These are phyloP conservation scores for Macrotrachela quadricornifera DNA, from an alignment of 1,140 invertebrate genomes.

Conservation along the genomic window DNA sequence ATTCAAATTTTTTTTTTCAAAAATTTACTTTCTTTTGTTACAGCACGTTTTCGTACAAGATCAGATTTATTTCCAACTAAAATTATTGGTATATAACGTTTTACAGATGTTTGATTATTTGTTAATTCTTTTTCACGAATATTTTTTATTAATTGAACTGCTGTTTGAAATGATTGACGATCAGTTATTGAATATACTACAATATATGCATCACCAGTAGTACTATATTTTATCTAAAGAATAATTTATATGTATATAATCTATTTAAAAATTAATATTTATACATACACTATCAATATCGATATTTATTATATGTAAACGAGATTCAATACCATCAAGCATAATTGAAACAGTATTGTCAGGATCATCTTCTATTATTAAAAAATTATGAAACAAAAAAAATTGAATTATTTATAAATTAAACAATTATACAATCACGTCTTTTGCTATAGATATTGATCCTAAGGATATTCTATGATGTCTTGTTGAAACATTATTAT, in stretches of 20 bases:
- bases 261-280: background rate
- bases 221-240: background rate
- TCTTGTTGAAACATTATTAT: no score
- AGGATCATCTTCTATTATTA: background rate
- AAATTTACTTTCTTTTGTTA: background rate
- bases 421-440: no score
- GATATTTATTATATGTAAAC: conserved; percentile 1
- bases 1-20: background rate
- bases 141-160: conserved; percentile 1
- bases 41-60: conserved; percentile 4
- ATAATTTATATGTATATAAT: background rate
- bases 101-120: no score
- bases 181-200: conserved; percentile 7
- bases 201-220: conserved; percentile 2
- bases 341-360: conserved; percentile 2
- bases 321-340: conserved; percentile 7
- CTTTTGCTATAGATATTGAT: no score
- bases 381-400: no score
- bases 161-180: background rate
- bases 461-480: no score
- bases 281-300: conserved; percentile 1
- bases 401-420: no score
- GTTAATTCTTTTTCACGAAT: background rate
- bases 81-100: background rate
- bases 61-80: conserved; percentile 8